Conservation (phyloP, 2,113 vertebrate genomes). For the Morone saxatilis region DNA sequence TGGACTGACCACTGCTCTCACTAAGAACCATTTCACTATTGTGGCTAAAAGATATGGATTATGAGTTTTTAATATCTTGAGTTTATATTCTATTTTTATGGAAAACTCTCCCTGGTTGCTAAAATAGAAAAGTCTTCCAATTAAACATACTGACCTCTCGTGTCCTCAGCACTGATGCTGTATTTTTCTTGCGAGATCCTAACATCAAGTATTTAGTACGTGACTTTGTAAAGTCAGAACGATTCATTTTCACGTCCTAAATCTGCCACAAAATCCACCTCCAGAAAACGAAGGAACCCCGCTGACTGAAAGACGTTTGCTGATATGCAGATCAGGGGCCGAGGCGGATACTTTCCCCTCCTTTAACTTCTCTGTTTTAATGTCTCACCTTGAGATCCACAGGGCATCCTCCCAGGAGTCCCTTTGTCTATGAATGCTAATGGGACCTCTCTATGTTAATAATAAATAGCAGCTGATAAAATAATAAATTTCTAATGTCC, state of each 20-base stretch:
- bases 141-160: too few species aligned
- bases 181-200: background rate
- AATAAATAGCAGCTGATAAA: slow-evolving; percentile 83
- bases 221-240: slow-evolving; percentile 18
- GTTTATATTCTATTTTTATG: too few species aligned
- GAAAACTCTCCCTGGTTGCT: background rate
- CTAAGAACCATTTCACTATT: too few species aligned
- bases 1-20: too few species aligned
- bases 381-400: slow-evolving; percentile 74
- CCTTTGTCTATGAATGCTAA: slow-evolving; percentile 79
- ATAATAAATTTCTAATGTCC: slow-evolving; percentile 82
- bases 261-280: slow-evolving; percentile 46
- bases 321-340: slow-evolving; percentile 48
- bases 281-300: slow-evolving; percentile 17
- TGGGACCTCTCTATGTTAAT: slow-evolving; percentile 76
- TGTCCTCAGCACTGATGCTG: background rate
- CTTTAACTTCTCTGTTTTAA: slow-evolving; percentile 59
- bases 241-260: slow-evolving; percentile 26
- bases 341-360: slow-evolving; percentile 32
- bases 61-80: background rate
- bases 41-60: background rate
- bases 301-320: slow-evolving; percentile 21
- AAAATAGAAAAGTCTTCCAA: background rate
- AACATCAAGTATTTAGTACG: background rate
- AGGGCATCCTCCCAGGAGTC: slow-evolving; percentile 66